Evolutionary conservation across 2,888 invertebrate species (phyloP).

Genomic region (Troglohyphantes excavatus): DNA sequence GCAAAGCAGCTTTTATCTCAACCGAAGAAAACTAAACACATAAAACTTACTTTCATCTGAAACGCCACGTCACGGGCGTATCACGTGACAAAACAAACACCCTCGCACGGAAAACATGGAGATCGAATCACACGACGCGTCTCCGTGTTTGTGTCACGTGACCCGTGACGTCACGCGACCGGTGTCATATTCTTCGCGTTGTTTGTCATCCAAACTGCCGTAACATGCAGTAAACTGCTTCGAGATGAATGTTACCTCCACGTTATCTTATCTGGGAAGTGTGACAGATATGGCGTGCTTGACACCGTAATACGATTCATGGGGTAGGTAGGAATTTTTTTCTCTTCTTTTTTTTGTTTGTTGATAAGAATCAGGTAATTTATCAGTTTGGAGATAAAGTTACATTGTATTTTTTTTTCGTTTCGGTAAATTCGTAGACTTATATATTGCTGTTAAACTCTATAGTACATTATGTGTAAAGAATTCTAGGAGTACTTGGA

Average conservation of each 20-base stretch:
- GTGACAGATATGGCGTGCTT: conserved; percentile 44
- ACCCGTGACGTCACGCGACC: conserved; percentile 60
- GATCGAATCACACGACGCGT: conserved; percentile 26
- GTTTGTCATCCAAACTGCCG: conserved; percentile 56
- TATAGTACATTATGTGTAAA: too few relatives aligned
- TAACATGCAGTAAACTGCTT: conserved; percentile 16
- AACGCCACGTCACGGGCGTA: not conserved
- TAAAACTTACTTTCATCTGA: not conserved
- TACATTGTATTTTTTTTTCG: not conserved
- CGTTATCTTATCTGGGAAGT: conserved; percentile 23
- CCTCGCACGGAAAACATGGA: conserved; percentile 24
- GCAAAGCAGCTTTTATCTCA: conserved; percentile 1
- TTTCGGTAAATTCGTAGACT: too few relatives aligned
- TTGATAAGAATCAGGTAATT: conserved; percentile 28
- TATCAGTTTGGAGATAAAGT: not conserved
- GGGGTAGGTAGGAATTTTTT: too few relatives aligned
- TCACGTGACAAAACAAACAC: conserved; percentile 62
- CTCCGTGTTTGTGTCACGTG: conserved; percentile 55
- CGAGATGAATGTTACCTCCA: conserved; percentile 13
- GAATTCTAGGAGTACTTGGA: too few relatives aligned
- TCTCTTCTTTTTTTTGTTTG: too few relatives aligned
- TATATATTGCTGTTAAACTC: too few relatives aligned
- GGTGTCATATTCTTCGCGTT: conserved; percentile 45
- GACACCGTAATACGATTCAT: conserved; percentile 11
- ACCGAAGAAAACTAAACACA: not conserved